phyloP scores from a whole-genome alignment of 2,888 invertebrate species.

The Stegophylla sp. region DNA sequence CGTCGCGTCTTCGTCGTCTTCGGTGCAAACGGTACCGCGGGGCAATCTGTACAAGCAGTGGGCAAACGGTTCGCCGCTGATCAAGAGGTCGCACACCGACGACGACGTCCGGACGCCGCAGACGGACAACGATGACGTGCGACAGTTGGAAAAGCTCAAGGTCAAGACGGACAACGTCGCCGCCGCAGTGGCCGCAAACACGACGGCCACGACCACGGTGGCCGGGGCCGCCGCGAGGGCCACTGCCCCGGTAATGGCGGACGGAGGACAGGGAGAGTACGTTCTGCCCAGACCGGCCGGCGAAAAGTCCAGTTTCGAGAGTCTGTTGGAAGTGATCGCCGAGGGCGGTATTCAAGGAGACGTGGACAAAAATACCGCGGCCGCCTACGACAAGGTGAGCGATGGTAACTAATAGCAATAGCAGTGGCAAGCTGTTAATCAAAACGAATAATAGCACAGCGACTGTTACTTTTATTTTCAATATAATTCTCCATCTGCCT shows the following conservation, averaged over 20 bases:
- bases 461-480: no score
- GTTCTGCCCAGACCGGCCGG: constrained; percentile 49
- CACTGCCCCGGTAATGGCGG: background rate
- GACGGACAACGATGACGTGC: constrained; percentile 42
- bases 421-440: no score
- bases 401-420: background rate
- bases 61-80: constrained; percentile 50
- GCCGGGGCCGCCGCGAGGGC: background rate
- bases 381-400: constrained; percentile 10
- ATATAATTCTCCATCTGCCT: no score
- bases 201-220: background rate
- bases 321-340: constrained; percentile 43
- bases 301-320: constrained; percentile 35
- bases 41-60: constrained; percentile 36
- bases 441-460: no score
- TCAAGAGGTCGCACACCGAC: constrained; percentile 3
- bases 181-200: background rate
- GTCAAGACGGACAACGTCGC: background rate
- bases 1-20: background rate
- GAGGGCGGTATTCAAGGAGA: constrained; percentile 30
- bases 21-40: background rate
- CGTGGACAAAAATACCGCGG: background rate
- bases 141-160: constrained; percentile 39
- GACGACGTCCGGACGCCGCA: background rate
- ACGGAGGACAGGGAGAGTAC: constrained; percentile 48